A percentile compares a stretch with the other conserved stretches of the same genome.
phyloP scores from a whole-genome alignment of 2,113 vertebrate genomes.

The Dicaeum eximium region DNA sequence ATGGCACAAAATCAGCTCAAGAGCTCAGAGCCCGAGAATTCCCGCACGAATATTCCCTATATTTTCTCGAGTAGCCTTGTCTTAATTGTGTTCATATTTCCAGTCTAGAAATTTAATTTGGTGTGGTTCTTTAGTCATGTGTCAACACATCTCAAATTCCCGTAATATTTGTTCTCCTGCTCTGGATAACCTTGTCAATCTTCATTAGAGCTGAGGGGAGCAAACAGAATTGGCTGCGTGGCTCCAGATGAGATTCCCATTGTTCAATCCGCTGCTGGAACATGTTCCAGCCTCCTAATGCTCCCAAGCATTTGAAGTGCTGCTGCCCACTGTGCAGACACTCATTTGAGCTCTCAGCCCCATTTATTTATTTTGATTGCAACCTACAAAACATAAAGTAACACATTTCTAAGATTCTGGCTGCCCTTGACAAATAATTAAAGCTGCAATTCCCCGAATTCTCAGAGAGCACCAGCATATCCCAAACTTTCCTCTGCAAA shows the following conservation, averaged over 20 bases:
- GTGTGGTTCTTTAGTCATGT: neutral
- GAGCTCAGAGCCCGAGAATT: neutral
- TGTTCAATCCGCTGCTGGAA: neutral
- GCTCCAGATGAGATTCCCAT: neutral
- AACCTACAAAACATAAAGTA: neutral
- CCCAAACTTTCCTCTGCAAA: neutral
- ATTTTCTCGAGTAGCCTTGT: neutral
- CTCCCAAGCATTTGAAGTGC: neutral
- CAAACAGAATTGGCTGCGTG: neutral
- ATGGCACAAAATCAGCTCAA: neutral
- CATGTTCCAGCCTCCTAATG: neutral
- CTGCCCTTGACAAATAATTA: conserved; percentile 44
- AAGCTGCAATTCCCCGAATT: neutral
- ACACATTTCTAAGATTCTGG: neutral
- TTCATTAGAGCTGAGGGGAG: conserved; percentile 12
- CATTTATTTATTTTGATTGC: conserved; percentile 5
- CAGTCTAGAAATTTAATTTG: conserved; percentile 23
- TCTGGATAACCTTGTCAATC: conserved; percentile 37
- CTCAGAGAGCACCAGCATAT: neutral
- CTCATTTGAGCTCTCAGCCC: neutral
- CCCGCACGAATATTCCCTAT: rapidly evolving
- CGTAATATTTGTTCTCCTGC: neutral
- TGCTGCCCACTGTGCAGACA: conserved; percentile 16
- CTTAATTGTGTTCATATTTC: neutral
- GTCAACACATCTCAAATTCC: neutral